Conservation (phyloP, 2,888 invertebrate genomes). For the Brachyptera risi region DNA sequence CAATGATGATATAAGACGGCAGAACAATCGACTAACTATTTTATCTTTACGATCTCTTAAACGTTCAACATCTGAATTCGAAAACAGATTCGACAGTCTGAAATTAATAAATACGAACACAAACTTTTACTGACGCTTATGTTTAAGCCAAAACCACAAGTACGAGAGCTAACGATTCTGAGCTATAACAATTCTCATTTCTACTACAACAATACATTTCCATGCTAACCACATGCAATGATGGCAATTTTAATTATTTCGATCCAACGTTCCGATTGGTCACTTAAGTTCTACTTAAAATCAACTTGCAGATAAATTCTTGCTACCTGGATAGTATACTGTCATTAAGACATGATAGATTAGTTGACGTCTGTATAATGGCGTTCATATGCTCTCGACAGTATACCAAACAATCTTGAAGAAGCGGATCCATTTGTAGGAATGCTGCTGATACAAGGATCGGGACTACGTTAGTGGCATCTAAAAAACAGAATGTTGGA, state of each 20-base stretch:
- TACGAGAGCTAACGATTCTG: too few relatives aligned
- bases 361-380: constrained; percentile 79
- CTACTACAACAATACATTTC: too few relatives aligned
- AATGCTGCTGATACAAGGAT: constrained; percentile 93
- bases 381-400: constrained; percentile 85
- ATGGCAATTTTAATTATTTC: too few relatives aligned
- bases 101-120: too few relatives aligned
- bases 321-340: constrained; percentile 48
- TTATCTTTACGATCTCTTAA: constrained; percentile 86
- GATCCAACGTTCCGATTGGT: too few relatives aligned
- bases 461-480: constrained; percentile 71
- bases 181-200: too few relatives aligned
- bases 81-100: constrained; percentile 82
- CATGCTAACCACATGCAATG: too few relatives aligned
- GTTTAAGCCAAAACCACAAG: too few relatives aligned
- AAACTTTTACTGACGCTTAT: too few relatives aligned
- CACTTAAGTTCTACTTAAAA: too few relatives aligned
- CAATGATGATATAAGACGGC: constrained; percentile 74
- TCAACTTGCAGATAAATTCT: not conserved
- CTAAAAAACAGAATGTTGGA: too few relatives aligned
- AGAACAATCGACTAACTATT: constrained; percentile 77
- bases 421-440: constrained; percentile 85
- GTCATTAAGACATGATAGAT: constrained; percentile 85
- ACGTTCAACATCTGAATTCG: constrained; percentile 79
- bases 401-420: constrained; percentile 80